A percentile compares a stretch with the other conserved stretches of the same genome.
phyloP scores from a whole-genome alignment of 2,113 vertebrate species.

The Beaufortia kweichowensis region DNA sequence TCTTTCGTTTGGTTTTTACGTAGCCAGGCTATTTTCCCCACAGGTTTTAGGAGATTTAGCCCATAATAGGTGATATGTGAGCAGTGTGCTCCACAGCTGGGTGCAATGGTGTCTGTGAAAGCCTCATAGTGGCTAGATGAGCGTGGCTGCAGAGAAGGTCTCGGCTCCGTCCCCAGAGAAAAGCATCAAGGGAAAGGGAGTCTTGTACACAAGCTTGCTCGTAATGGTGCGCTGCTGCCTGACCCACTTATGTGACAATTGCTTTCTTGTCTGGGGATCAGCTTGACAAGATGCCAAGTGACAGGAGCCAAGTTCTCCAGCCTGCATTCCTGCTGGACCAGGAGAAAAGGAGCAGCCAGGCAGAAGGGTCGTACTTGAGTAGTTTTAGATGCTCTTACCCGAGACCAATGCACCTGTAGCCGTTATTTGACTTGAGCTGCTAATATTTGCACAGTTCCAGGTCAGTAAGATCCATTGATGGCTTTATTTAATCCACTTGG shows the following conservation, averaged over 20 bases:
- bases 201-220: conserved; percentile 69
- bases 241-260: conserved; percentile 85
- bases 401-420: conserved; percentile 71
- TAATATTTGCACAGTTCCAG: conserved; percentile 11
- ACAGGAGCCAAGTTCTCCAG: conserved; percentile 77
- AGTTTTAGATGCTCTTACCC: conserved; percentile 67
- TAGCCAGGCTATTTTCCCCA: no score
- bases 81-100: conserved; percentile 1
- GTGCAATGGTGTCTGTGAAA: conserved; percentile 9
- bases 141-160: conserved; percentile 24
- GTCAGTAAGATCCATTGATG: conserved; percentile 9
- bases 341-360: conserved; percentile 78
- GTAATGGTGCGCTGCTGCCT: conserved; percentile 78
- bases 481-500: conserved; percentile 25
- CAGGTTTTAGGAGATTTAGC: neutral
- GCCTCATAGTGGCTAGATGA: conserved; percentile 25
- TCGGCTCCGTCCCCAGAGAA: conserved; percentile 41
- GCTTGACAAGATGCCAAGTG: conserved; percentile 81
- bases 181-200: conserved; percentile 68
- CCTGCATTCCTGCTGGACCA: conserved; percentile 73
- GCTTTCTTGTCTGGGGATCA: conserved; percentile 81
- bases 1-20: no score
- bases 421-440: conserved; percentile 42
- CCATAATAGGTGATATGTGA: neutral
- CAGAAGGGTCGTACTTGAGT: conserved; percentile 78